phyloP scores from a whole-genome alignment of 1,140 invertebrate genomes.

The Aricia agestis region DNA sequence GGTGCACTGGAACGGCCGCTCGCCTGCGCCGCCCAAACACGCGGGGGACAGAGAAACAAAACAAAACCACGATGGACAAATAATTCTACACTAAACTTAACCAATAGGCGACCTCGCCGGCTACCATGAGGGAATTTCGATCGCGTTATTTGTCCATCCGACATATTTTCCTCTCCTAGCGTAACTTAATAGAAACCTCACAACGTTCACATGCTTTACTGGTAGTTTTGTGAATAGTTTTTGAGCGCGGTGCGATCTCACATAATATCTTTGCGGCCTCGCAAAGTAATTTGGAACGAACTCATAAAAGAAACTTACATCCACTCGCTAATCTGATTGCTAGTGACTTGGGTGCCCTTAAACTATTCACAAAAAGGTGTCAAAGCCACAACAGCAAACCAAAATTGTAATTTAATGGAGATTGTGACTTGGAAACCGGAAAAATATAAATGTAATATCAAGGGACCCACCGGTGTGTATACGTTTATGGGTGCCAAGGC shows the following conservation, averaged over 20 bases:
- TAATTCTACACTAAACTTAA: slow-evolving; percentile 53
- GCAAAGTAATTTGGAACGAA: slow-evolving; percentile 18
- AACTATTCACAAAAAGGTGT: slow-evolving; percentile 75
- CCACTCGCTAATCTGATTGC: slow-evolving; percentile 47
- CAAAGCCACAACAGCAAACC: slow-evolving; percentile 62
- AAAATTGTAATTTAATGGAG: slow-evolving; percentile 30
- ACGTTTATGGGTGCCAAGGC: slow-evolving; percentile 88
- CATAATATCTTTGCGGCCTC: slow-evolving; percentile 42
- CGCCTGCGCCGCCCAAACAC: slow-evolving; percentile 75
- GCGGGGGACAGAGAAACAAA: slow-evolving; percentile 73
- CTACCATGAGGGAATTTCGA: slow-evolving; percentile 69
- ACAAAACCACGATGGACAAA: slow-evolving; percentile 76
- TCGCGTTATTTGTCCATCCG: slow-evolving; percentile 70
- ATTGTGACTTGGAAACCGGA: slow-evolving; percentile 68
- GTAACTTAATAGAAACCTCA: slow-evolving; percentile 56
- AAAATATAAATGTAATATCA: slow-evolving; percentile 64
- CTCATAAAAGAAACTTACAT: slow-evolving; percentile 45
- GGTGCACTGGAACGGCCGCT: slow-evolving; percentile 81
- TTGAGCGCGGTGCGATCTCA: slow-evolving; percentile 61
- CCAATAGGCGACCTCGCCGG: slow-evolving; percentile 33
- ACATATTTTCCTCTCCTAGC: slow-evolving; percentile 63
- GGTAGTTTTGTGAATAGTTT: slow-evolving; percentile 76
- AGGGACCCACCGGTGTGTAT: slow-evolving; percentile 84
- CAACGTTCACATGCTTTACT: slow-evolving; percentile 75
- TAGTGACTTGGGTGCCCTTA: slow-evolving; percentile 62